Evolutionary conservation across 2,797 vertebrate genomes (phyloP), one percentile per base, ranked within the genome.

Genomic region (Typhlichthys eigenmanni): DNA sequence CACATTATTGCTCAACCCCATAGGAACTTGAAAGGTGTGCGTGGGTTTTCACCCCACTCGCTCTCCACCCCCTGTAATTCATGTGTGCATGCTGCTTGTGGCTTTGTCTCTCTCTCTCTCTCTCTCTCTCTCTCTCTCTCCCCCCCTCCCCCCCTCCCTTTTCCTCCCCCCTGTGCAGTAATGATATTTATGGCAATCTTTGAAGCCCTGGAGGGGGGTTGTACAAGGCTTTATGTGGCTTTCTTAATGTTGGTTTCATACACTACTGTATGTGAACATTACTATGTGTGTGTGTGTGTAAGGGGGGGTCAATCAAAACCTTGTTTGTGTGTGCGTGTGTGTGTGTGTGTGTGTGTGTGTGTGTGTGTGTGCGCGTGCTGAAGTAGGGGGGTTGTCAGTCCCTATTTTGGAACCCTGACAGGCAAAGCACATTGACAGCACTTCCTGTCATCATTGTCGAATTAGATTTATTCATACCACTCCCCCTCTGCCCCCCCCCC

Each of bases 141-240:
- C 38, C 38, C 65, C 29, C 72, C 43, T 63, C 52, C 47, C 47
- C 50, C 9, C 48, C 46, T 43, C 8, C 13, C n/a, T 43, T 8
- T 70, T 45, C 65, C 62, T 65, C 63, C 55, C 64, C 55, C 54
- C 63, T 62, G 75, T 75, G 78, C 80, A 75, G 73, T 88, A 85
- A 87, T 87, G 78, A 87, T 86, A 89, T 89, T 86, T 89, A 85
- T 84, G 86, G 74, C 81, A 87, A 79, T 85, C 78, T 86, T 84
- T 86, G 80, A 81, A 86, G 88, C 75, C 68, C 63, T 58, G 65
- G 80, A 58, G 78, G 83, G 85, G 86, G 86, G 62, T 79, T 29
- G 59, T 71, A 72, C 71, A 76, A 69, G 68, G 81, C 83, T 84
- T 56, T 70, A 72, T 82, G 81, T 79, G 80, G 80, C 75, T 84